Base-by-base conservation (phyloP, 2,797 vertebrate genomes). In the Eutrigla gurnardus region DNA sequence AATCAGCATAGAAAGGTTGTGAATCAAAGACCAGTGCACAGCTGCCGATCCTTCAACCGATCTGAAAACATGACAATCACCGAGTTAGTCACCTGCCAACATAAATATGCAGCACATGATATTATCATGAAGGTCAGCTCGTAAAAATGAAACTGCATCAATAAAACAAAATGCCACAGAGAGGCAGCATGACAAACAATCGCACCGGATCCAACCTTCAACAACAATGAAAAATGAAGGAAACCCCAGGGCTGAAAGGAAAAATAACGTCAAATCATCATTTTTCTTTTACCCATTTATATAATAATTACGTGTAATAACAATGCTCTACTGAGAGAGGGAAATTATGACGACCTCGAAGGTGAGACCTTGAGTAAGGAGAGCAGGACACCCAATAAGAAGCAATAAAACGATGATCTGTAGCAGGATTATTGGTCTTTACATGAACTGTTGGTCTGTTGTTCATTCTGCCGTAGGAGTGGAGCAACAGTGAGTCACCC, bases 141-240 rank as follows among this genome's bases (percentile, higher is more conserved):
- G 75, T 84, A 74, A 91, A 82, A 82, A 59, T 37, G 25, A 46
- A 36, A 86, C 57, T 39, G 65, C 84, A 77, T 82, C 84, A 83
- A 82, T 88, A 81, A 85, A 88, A 65, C 57, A 55, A 85, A 86
- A 88, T 81, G 81, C 61, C 84, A 80, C 37, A 49, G 55, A 79
- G 65, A 79, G 64, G 52, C 65, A 71, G 59, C 53, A 46, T 62
- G 82, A 81, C 65, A 84, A 79, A 79, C 62, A 66, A 58, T 58
- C 40, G 61, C 52, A 39, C 37, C 39, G 4, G 36, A 59, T 65
- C 62, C 65, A 54, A 55, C 55, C 64, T 78, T 80, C 67, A 82
- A 14, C 49, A 46, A 61, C 83, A 64, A 49, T 77, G 63, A 75
- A 63, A 74, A 72, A 72, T 25, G 25, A 52, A 69, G 39, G 7